Base-by-base conservation (phyloP, 2,888 invertebrate genomes). In the Drosophila demipolita region DNA sequence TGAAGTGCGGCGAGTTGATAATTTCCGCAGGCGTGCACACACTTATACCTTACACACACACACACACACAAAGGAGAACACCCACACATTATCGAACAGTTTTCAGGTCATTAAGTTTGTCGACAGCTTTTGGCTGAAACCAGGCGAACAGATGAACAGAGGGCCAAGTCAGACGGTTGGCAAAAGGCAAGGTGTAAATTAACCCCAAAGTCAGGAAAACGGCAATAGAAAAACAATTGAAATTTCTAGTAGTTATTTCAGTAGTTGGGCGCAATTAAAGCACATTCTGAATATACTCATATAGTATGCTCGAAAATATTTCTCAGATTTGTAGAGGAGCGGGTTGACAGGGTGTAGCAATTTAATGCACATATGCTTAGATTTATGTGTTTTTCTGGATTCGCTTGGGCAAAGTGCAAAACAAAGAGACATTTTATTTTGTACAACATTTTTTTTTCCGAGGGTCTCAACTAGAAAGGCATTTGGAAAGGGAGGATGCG, bases 51-150 rank as follows among this genome's bases (percentile, higher is more conserved):
- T 5, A 29, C 65, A 71, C 60, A 20, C 45, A 49, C 52, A 23
- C 53, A 49, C 42, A 45, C 54, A 62, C 64, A 68, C 64, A 65
- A 60, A 64, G 53, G 61, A 49, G 50, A 61, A 62, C 57, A 54
- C 72, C 66, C 64, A 64, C 75, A 84, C 84, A 91, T 92, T 92
- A 92, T 92, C 92, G 92, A 92, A 91, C 83, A 91, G 90, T 92
- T 92, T 92, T 91, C 92, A 86, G 91, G 92, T 92, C 92, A 92
- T 92, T 92, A 92, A 92, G 92, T 92, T 91, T 90, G 87, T 80
- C 87, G 80, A 79, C 87, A 79, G 73, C 75, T 75, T 74, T 63
- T 72, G 79, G 66, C 75, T 72, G 65, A 23, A 65, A 50, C 52
- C 65, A 61, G 63, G 48, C 53, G 36, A 32, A 55, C 50, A 52